Conservation (phyloP, 2,113 vertebrate genomes). For the Bos taurus region DNA sequence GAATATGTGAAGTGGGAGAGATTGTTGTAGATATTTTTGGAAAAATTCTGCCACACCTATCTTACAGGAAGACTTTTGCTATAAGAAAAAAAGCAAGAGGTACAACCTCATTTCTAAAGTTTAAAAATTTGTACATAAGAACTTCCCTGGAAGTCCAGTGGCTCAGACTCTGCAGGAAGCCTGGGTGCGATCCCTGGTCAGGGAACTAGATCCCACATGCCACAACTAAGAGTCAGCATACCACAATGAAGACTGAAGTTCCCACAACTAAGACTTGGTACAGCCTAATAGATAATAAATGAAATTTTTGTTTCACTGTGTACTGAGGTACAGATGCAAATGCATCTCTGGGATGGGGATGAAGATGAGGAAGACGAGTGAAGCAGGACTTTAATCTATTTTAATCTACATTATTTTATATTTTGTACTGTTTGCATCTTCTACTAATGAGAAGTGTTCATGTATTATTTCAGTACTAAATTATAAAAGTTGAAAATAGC, state of each 20-base stretch:
- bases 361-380: neutral
- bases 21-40: neutral
- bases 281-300: neutral
- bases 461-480: neutral
- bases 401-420: neutral
- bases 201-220: neutral
- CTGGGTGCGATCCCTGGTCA: neutral
- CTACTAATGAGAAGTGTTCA: neutral
- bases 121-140: neutral
- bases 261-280: neutral
- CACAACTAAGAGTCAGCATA: neutral
- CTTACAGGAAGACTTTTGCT: neutral
- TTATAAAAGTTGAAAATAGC: neutral
- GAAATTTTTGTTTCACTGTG: neutral
- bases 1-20: neutral
- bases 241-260: accelerated
- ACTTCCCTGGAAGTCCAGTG: neutral
- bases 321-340: neutral
- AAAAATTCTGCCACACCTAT: neutral
- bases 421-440: neutral
- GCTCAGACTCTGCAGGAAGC: neutral
- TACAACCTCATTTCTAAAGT: neutral
- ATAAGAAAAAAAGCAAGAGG: neutral
- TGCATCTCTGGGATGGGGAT: neutral
- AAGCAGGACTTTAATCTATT: neutral